Conservation (phyloP, 2,888 invertebrate genomes). For the Pseudococcus longispinus region DNA sequence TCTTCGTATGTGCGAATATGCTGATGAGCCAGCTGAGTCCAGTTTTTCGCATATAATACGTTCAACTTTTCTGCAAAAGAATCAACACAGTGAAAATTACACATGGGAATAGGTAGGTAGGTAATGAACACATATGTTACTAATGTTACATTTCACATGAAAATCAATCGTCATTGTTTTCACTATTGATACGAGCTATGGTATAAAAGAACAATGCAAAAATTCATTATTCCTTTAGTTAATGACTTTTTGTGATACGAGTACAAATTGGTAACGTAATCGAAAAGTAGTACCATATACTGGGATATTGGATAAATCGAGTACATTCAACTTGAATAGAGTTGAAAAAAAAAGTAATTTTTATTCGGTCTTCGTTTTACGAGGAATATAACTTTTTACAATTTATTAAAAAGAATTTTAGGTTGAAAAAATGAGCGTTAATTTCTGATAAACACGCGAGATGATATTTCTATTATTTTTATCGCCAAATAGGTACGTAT, state of each 20-base stretch:
- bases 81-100: neutral
- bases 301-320: neutral
- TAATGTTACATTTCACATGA: too few relatives aligned
- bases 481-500: neutral
- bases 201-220: too few relatives aligned
- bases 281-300: neutral
- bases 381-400: neutral
- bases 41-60: conserved; percentile 28
- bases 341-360: neutral
- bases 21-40: conserved; percentile 27
- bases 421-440: neutral
- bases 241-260: neutral
- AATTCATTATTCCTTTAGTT: too few relatives aligned
- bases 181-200: too few relatives aligned
- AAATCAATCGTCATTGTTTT: too few relatives aligned
- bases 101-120: neutral
- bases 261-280: neutral
- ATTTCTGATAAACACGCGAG: neutral
- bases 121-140: neutral
- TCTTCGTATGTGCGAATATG: conserved; percentile 17
- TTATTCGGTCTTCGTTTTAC: neutral
- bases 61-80: neutral
- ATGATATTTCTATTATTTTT: neutral
- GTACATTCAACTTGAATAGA: neutral
- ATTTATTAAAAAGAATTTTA: neutral